Evolutionary conservation across 2,113 vertebrate species (phyloP), one percentile per base, ranked within the genome.

Genomic region (Clupea harengus): DNA sequence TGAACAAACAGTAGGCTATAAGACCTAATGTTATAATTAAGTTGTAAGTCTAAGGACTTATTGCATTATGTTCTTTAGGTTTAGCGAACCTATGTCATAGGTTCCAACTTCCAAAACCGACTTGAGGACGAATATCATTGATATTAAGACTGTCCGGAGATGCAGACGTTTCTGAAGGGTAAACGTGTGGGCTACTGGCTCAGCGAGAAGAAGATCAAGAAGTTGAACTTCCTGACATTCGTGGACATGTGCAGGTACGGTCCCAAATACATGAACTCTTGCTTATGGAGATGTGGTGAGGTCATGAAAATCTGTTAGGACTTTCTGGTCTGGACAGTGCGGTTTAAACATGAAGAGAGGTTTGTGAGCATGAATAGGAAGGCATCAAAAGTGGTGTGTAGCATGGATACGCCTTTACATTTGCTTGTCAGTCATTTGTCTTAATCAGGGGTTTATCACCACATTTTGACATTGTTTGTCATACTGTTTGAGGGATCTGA

Each of bases 201-300:
- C 92, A 97, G 95, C 87, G 96, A 97, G 88, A 97, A 97, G 94
- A 97, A 97, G 89, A 95, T 96, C 84, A 96, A 96, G 92, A 97
- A 96, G 91, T 94, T 97, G 86, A 96, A 96, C 93, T 97, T 97
- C 92, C 95, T 95, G 93, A 95, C 94, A 90, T 97, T 97, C 88
- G 94, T 96, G n/a, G 96, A 96, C 72, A 92, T 97, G 90, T 97
- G 96, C 95, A 96, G 96, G 96, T 96, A 91, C 32, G 39, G 72
- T 28, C 28, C 28, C 32, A 45, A 39, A 39, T 39, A 2, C 45
- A 44, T 44, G 32, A 52, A 32, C 46, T 32, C 28, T 78, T 32
- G 28, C 72, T 39, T 6, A 78, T 39, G 6, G 2, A 39, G 28
- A 44, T 4, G 2, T 75, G 8, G 67, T 15, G 28, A 78, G 72